phyloP scores from a whole-genome alignment of 1,140 invertebrate genomes.

The Drosophila nikananu region DNA sequence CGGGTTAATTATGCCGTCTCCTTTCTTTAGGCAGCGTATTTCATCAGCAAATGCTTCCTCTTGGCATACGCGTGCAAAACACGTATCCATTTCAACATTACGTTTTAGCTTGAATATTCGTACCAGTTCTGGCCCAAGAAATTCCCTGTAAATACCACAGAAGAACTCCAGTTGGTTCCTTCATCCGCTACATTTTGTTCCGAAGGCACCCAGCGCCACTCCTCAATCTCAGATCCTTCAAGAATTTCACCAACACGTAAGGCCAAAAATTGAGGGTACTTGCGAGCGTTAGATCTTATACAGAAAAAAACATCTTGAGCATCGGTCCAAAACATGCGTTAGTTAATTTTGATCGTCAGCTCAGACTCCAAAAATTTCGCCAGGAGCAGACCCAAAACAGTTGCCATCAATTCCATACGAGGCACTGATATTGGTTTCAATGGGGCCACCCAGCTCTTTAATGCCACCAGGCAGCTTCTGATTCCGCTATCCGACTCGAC shows the following conservation, averaged over 20 bases:
- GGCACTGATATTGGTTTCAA: not conserved
- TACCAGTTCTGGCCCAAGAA: too few species aligned
- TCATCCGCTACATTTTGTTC: not conserved
- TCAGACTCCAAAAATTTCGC: not conserved
- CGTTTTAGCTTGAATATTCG: too few species aligned
- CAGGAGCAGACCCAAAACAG: not conserved
- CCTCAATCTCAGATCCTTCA: not conserved
- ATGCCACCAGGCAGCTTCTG: not conserved
- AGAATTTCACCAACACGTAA: not conserved
- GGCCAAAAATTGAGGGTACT: not conserved
- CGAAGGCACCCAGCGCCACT: not conserved
- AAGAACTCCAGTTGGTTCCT: not conserved
- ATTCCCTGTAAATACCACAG: too few species aligned
- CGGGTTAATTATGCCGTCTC: not conserved
- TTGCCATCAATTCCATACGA: not conserved
- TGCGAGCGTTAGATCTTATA: not conserved
- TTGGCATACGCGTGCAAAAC: too few species aligned
- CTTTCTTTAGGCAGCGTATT: not conserved
- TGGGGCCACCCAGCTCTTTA: not conserved
- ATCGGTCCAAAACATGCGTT: slow-evolving; percentile 2
- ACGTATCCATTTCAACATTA: too few species aligned
- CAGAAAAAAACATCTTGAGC: not conserved
- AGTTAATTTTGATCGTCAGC: not conserved
- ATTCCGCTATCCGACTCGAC: not conserved
- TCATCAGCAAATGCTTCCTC: too few species aligned